Evolutionary conservation across 2,797 vertebrate species (phyloP).

Genomic region (Chiloscyllium punctatum): DNA sequence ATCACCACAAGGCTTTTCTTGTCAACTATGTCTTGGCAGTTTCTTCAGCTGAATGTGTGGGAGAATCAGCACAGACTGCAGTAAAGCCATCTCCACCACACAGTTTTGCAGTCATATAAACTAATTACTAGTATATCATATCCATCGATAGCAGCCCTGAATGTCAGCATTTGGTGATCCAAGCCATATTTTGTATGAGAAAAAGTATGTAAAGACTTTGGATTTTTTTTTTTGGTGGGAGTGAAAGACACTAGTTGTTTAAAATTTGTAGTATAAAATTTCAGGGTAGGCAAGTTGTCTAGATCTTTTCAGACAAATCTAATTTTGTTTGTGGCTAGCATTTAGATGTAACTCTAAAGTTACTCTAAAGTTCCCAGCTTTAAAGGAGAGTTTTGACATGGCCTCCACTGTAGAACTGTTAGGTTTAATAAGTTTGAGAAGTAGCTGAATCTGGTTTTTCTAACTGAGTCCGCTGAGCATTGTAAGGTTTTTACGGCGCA

Average conservation of each 20-base stretch:
- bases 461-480: too few relatives aligned
- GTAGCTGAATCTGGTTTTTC: too few relatives aligned
- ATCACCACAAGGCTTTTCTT: neutral
- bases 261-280: neutral
- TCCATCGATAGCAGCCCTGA: neutral
- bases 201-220: neutral
- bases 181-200: neutral
- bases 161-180: neutral
- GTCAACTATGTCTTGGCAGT: neutral
- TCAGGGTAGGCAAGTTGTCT: neutral
- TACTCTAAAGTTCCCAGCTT: neutral
- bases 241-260: neutral
- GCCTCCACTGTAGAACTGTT: too few relatives aligned
- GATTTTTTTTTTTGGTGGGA: neutral
- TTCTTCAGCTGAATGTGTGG: too few relatives aligned
- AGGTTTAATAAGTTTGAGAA: too few relatives aligned
- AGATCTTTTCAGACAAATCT: too few relatives aligned
- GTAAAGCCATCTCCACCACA: neutral
- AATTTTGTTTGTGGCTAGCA: too few relatives aligned
- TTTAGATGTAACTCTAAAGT: too few relatives aligned
- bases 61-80: neutral
- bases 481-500: too few relatives aligned
- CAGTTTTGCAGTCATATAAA: neutral
- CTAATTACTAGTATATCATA: neutral
- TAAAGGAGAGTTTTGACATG: too few relatives aligned